A percentile compares a stretch with the other conserved stretches of the same genome.
Conservation (phyloP, 2,888 invertebrate species). For the Cosmorhoe ocellata region DNA sequence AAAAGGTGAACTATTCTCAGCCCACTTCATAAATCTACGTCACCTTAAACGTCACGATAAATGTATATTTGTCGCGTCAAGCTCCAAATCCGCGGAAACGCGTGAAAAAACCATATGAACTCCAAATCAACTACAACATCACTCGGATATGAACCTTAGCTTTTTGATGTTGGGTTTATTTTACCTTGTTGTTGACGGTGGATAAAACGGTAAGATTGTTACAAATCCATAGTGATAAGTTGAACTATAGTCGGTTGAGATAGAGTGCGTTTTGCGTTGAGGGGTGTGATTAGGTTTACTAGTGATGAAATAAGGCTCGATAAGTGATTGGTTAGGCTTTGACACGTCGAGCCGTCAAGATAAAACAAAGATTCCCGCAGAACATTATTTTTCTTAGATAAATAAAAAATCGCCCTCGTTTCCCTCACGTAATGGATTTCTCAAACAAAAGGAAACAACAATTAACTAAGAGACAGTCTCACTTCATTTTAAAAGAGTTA, state of each 20-base stretch:
- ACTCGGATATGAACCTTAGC: slow-evolving; percentile 13
- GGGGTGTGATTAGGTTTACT: slow-evolving; percentile 28
- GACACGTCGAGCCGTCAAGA: slow-evolving; percentile 13
- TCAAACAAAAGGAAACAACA: slow-evolving; percentile 20
- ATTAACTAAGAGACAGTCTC: slow-evolving; percentile 27
- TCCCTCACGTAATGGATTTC: slow-evolving; percentile 8
- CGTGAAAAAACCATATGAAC: slow-evolving; percentile 34
- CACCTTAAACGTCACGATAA: slow-evolving; percentile 56
- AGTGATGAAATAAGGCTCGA: slow-evolving; percentile 39
- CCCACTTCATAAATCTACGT: slow-evolving; percentile 54
- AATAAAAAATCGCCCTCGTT: not conserved
- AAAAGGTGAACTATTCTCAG: slow-evolving; percentile 6
- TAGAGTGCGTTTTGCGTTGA: slow-evolving; percentile 4
- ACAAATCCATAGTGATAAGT: not conserved
- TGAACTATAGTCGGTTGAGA: not conserved
- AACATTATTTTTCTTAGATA: not conserved
- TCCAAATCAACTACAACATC: slow-evolving; percentile 10
- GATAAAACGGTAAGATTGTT: not conserved
- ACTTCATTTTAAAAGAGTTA: slow-evolving; percentile 31
- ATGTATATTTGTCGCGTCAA: slow-evolving; percentile 59
- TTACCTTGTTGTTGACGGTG: not conserved
- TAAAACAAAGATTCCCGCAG: no score
- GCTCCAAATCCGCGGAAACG: slow-evolving; percentile 39
- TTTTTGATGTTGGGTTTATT: not conserved
- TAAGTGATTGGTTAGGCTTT: slow-evolving; percentile 43